Percentiles rank a stretch among this genome's conserved stretches.
These are phyloP conservation scores for Drosophila mercatorum DNA, from an alignment of 2,888 invertebrate genomes.

Conservation along the genomic window DNA sequence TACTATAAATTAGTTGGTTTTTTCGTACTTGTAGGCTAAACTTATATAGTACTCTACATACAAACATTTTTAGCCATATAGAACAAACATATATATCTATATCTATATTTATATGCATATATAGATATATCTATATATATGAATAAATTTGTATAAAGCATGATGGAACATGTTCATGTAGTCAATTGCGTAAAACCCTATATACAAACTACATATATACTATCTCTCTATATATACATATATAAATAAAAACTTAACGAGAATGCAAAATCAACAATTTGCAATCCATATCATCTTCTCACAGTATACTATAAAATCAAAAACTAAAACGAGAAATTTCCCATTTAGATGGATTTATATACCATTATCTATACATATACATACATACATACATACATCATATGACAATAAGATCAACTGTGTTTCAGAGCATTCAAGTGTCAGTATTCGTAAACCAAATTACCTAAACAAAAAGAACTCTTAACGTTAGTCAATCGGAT, in stretches of 20 bases:
- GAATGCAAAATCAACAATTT: slow-evolving; percentile 51
- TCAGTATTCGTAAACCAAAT: slow-evolving; percentile 79
- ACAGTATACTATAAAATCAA: slow-evolving; percentile 29
- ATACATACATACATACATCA: slow-evolving; percentile 66
- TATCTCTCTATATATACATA: slow-evolving; percentile 11
- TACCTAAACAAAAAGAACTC: slow-evolving; percentile 59
- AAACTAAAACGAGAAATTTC: slow-evolving; percentile 7
- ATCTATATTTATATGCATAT: slow-evolving; percentile 33
- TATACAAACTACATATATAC: slow-evolving; percentile 35
- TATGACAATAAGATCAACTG: slow-evolving; percentile 83
- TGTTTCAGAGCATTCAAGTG: slow-evolving; percentile 81
- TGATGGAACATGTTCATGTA: slow-evolving; percentile 73
- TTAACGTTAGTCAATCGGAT: slow-evolving; percentile 44
- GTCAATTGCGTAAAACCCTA: slow-evolving; percentile 67
- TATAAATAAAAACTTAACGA: slow-evolving; percentile 32
- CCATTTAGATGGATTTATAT: slow-evolving; percentile 38
- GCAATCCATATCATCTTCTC: slow-evolving; percentile 56
- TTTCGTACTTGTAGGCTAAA: slow-evolving; percentile 60
- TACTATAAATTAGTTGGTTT: slow-evolving; percentile 39
- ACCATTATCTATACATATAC: slow-evolving; percentile 41
- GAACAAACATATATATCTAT: slow-evolving; percentile 38
- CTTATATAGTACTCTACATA: slow-evolving; percentile 36
- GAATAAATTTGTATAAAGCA: slow-evolving; percentile 52
- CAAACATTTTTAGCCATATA: slow-evolving; percentile 40
- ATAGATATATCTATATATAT: slow-evolving; percentile 30